Evolutionary conservation across 2,797 vertebrate genomes (phyloP), one percentile per base, ranked within the genome.

Genomic region (Morus bassanus): DNA sequence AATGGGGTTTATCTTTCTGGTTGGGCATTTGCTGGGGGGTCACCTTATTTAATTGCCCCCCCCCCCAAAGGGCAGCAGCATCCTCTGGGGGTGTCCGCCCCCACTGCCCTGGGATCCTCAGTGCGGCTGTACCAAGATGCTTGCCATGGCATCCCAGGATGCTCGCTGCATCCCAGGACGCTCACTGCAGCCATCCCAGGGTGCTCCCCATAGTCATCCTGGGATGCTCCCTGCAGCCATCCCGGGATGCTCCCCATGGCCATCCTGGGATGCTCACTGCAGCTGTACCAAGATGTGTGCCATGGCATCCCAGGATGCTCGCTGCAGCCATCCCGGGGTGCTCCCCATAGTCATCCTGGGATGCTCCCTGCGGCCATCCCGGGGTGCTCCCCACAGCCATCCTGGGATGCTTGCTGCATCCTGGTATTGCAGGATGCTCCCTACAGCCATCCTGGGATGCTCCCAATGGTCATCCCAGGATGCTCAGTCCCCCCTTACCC

Each of bases 61-160:
- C 17, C 18, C 25, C 15, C 3, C 14, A 12, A 35, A 23, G 11
- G 53, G 33, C 6, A 79, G 61, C 67, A 54, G 64, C 13, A 4
- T 7, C 61, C 18, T 50, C 14, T 11, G 46, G 28, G 37, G 31
- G 45, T 3, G 8, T 15, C 53, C 0, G 4, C 16, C 46, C 21
- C 30, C 7, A 1, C 18, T 6, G 1, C 28, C 11, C 33, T 0
- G 1, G 12, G 60, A 37, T 2, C 18, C 3, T 5, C 53, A 5
- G 59, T 4, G 19, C 12, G 10, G 51, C 48, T 4, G n/a, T 13
- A 27, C 68, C 22, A 1, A n/a, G 11, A 6, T 19, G 37, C 15
- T 25, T 10, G 35, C 5, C 15, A 0, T 0, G 18, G 37, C 2
- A 2, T 8, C 63, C 63, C 0, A 1, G 51, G 35, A 9, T 33